Percentiles rank a stretch among this genome's conserved stretches.
Conservation (phyloP, 2,113 vertebrate species). For the Silurus glanis region DNA sequence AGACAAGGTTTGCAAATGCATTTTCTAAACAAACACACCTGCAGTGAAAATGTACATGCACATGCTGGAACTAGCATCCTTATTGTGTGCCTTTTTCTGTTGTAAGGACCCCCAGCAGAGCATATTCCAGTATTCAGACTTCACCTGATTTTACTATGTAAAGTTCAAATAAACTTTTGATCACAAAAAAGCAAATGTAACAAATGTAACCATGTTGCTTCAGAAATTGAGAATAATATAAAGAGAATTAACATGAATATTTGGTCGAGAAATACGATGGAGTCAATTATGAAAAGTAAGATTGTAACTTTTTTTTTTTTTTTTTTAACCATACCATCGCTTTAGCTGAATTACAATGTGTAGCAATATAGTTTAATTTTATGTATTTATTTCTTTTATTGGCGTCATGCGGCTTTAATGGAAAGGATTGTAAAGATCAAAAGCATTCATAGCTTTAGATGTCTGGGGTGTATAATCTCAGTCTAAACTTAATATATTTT, state of each 20-base stretch:
- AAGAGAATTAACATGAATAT: neutral
- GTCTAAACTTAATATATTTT: neutral
- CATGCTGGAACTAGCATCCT: neutral
- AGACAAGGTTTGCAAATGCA: slow-evolving; percentile 64
- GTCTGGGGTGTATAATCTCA: neutral
- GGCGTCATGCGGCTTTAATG: neutral
- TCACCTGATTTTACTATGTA: neutral
- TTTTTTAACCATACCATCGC: neutral
- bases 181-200: neutral
- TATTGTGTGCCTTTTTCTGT: neutral
- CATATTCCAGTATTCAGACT: neutral
- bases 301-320: too few species aligned
- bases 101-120: neutral
- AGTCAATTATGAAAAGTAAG: too few species aligned
- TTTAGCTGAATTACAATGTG: neutral
- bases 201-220: neutral
- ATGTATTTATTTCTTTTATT: neutral
- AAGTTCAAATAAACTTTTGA: neutral
- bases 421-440: neutral
- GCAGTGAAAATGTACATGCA: neutral
- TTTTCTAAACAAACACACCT: neutral
- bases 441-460: neutral
- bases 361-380: too few species aligned
- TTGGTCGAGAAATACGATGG: too few species aligned
- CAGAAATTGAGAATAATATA: neutral